Conservation (phyloP, 2,888 invertebrate genomes). For the Drosophila cognata region DNA sequence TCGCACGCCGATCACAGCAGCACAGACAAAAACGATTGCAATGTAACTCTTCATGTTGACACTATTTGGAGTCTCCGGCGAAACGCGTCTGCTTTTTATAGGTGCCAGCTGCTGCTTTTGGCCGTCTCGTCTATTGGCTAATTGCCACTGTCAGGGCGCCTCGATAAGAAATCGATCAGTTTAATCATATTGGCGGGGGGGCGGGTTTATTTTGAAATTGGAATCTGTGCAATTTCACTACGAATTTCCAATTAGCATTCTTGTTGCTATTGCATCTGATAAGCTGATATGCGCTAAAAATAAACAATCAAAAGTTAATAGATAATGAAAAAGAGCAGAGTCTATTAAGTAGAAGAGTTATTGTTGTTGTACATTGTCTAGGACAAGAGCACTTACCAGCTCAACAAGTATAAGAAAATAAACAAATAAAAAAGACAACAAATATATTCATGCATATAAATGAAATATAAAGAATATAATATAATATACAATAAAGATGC, state of each 20-base stretch:
- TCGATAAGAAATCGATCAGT: slow-evolving; percentile 49
- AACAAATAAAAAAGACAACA: not conserved
- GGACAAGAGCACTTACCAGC: too few species aligned
- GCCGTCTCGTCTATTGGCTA: slow-evolving; percentile 4
- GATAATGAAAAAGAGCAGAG: too few species aligned
- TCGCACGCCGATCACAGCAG: slow-evolving; percentile 22
- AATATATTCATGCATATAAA: not conserved
- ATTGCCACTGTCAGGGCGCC: slow-evolving; percentile 51
- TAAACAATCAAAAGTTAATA: slow-evolving; percentile 8
- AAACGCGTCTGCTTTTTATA: slow-evolving; percentile 49
- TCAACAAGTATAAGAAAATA: not conserved
- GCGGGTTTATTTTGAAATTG: slow-evolving; percentile 1
- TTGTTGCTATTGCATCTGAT: slow-evolving; percentile 12
- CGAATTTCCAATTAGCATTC: slow-evolving; percentile 40
- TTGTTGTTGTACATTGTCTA: not conserved
- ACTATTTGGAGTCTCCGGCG: slow-evolving; percentile 7
- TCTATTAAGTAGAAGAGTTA: not conserved
- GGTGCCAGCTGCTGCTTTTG: slow-evolving; percentile 8
- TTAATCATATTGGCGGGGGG: slow-evolving; percentile 17
- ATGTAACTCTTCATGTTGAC: slow-evolving; percentile 46
- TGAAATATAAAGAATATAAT: not conserved
- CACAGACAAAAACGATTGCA: slow-evolving; percentile 34
- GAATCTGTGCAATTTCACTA: slow-evolving; percentile 4
- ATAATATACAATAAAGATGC: not conserved
- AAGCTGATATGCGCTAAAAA: slow-evolving; percentile 29